These are phyloP conservation scores for Xylophagus ater DNA, from an alignment of 2,888 invertebrate species.

Conservation along the genomic window DNA sequence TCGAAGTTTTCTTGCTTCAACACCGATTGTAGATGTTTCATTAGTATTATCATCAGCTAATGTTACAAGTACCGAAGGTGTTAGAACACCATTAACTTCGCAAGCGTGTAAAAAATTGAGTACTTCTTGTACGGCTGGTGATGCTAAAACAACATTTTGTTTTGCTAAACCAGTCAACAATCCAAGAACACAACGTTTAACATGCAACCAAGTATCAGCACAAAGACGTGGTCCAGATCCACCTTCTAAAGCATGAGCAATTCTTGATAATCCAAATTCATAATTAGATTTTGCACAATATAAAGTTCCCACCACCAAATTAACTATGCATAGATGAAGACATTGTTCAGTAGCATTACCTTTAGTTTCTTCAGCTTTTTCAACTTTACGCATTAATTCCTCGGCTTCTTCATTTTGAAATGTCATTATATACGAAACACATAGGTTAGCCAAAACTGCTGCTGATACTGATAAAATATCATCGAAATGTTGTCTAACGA, in stretches of 20 bases:
- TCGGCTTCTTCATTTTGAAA: conserved; percentile 98
- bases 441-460: conserved; percentile 95
- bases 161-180: conserved; percentile 75
- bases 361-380: conserved; percentile 91
- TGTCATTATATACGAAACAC: conserved; percentile 98
- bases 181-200: conserved; percentile 88
- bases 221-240: conserved; percentile 60
- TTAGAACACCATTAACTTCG: conserved; percentile 45
- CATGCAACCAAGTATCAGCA: conserved; percentile 97
- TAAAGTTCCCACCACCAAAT: conserved; percentile 94
- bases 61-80: conserved; percentile 32
- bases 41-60: conserved; percentile 30
- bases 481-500: conserved; percentile 89
- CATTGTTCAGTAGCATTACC: conserved; percentile 78
- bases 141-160: conserved; percentile 70
- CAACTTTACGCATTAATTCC: conserved; percentile 96
- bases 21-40: conserved; percentile 35
- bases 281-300: conserved; percentile 99
- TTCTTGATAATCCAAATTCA: conserved; percentile 94
- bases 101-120: conserved; percentile 76
- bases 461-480: conserved; percentile 90
- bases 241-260: conserved; percentile 77
- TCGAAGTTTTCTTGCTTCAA: conserved; percentile 35
- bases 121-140: conserved; percentile 71
- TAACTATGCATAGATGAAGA: conserved; percentile 96